Evolutionary conservation across 2,888 invertebrate species (phyloP), one percentile per base, ranked within the genome.

Genomic region (Orthosia cruda): DNA sequence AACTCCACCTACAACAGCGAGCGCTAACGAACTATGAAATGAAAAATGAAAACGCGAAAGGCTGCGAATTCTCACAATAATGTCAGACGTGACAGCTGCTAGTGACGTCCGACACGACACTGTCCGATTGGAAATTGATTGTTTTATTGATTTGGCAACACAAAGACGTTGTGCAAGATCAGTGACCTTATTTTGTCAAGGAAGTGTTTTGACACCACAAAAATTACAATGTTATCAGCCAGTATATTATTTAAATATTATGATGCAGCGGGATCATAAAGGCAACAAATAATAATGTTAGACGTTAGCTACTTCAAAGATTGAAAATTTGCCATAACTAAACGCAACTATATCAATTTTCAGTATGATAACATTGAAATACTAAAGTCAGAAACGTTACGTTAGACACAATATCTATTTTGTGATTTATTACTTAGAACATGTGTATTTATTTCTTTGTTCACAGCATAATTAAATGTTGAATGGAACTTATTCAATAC

Each of bases 1-100:
- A 92, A 91, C 92, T 95, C 94, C 94, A 92, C 94, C 95, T 95
- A 94, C 93, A 92, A 92, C 92, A 94, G 93, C 93, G 89, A 91
- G 87, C 89, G 89, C 91, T 90, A 90, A 91, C 90, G 89, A 90
- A 90, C 89, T 83, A 84, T 66, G 61, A 80, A 82, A 26, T 26
- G 26, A 26, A 26, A n/a, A 80, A n/a, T 40, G 40, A 40, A 40
- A 80, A n/a, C 64, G 88, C 90, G 90, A 90, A 89, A 83, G 89
- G 87, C 84, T 86, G 70, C 76, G 69, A 78, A 84, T 74, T 79
- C 80, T 73, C 61, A 79, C 66, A 87, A 76, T 80, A 82, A 74
- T 72, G 87, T 86, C 89, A 89, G 86, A 89, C 88, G 88, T 92
- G 93, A 94, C 93, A 93, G 91, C 87, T 90, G 89, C 81, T 81